phyloP scores from a whole-genome alignment of 2,888 invertebrate species.

The Monoplex corrugatus region DNA sequence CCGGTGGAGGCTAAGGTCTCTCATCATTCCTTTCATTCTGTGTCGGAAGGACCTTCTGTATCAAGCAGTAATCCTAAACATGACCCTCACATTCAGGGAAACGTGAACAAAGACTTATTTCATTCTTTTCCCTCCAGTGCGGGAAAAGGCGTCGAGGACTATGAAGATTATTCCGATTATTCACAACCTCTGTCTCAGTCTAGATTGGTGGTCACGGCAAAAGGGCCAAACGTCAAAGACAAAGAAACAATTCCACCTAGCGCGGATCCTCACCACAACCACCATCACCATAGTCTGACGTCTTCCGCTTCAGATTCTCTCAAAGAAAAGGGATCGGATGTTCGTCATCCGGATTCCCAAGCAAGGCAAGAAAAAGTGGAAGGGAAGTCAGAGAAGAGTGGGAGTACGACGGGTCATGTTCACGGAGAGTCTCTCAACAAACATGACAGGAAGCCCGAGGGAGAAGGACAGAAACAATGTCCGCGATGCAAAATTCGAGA shows the following conservation, averaged over 20 bases:
- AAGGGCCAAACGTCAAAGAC: neutral
- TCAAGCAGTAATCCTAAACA: neutral
- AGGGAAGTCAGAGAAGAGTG: neutral
- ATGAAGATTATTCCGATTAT: constrained; percentile 11
- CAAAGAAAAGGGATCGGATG: neutral
- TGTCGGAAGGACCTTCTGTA: neutral
- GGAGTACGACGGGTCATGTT: neutral
- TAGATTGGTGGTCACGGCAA: too few species aligned
- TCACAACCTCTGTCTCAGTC: constrained; percentile 22
- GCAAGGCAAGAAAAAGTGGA: neutral
- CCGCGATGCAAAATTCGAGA: constrained; percentile 60
- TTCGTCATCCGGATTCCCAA: neutral
- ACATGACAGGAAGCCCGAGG: neutral
- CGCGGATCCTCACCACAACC: too few species aligned
- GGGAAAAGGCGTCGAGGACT: neutral
- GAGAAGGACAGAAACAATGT: constrained; percentile 35
- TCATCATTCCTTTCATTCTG: neutral
- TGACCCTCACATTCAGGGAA: neutral
- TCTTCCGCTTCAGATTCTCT: neutral
- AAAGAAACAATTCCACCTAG: neutral
- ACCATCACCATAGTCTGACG: too few species aligned
- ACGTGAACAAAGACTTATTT: neutral
- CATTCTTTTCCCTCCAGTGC: neutral
- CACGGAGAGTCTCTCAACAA: neutral
- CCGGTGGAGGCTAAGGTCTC: neutral